Evolutionary conservation across 2,888 invertebrate species (phyloP).

Genomic region (Trissolcus japonicus): DNA sequence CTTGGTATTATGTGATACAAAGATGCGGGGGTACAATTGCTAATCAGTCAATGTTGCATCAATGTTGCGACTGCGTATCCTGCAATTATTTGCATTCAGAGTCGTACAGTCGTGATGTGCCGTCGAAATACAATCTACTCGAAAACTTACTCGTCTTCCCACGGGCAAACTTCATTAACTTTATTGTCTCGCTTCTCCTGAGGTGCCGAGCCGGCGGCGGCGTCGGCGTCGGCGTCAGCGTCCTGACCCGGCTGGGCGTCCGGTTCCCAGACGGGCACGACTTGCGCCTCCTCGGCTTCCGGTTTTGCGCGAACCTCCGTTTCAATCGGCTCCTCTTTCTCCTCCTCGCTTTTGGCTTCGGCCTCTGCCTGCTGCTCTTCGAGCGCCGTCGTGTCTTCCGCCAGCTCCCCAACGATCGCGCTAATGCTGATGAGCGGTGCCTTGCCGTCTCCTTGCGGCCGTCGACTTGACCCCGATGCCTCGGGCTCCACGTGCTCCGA

Average conservation of each 20-base stretch:
- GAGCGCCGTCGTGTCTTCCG: conserved; percentile 54
- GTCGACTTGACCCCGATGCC: conserved; percentile 61
- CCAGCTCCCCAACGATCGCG: conserved; percentile 82
- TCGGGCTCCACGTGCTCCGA: conserved; percentile 50
- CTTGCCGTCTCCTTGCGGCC: conserved; percentile 66
- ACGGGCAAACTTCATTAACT: conserved; percentile 92
- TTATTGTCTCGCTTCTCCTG: conserved; percentile 77
- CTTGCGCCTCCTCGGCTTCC: conserved; percentile 79
- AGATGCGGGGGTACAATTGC: no score
- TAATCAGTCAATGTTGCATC: neutral
- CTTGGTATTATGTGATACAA: no score
- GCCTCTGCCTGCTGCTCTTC: conserved; percentile 39
- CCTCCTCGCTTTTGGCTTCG: conserved; percentile 45
- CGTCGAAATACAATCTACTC: conserved; percentile 2
- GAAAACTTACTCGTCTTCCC: conserved; percentile 94
- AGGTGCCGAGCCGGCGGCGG: conserved; percentile 60
- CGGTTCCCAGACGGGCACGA: conserved; percentile 73
- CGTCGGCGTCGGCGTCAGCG: conserved; percentile 19
- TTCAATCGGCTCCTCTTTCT: conserved; percentile 2
- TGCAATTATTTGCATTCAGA: neutral
- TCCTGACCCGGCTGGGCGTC: conserved; percentile 69
- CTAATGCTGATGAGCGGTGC: conserved; percentile 85
- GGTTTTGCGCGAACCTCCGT: conserved; percentile 65
- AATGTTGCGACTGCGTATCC: no score
- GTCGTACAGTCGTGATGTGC: neutral